Evolutionary conservation across 2,888 invertebrate genomes (phyloP), one percentile per base, ranked within the genome.

Genomic region (Lepidochitona cinerea): DNA sequence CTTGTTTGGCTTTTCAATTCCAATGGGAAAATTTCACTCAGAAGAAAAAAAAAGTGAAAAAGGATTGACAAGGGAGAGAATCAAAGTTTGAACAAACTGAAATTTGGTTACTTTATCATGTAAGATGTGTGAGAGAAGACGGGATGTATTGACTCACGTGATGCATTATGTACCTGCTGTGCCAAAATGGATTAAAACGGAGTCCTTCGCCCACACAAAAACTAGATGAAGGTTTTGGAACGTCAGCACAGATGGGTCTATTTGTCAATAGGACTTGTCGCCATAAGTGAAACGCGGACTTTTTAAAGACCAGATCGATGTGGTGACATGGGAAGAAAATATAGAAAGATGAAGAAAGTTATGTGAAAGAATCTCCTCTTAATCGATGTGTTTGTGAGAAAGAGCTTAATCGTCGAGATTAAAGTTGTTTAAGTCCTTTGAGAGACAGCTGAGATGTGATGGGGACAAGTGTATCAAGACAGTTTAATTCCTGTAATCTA

Each of bases 41-140:
- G 26, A 59, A 59, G 32, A 59, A 59, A 59, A 23, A 4, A 14
- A 23, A 26, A 29, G 59, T 29, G 2, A 32, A 59, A 18, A 29
- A 23, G 32, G 59, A 14, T 59, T 9, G 29, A 59, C 12, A 26
- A 4, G 23, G 49, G 23, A 2, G 49, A 23, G 49, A 59, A 59
- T 12, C 18, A 41, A 41, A 18, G 59, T 59, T 59, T 59, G 32
- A 59, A 32, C 59, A 59, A 59, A 59, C 59, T 29, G 26, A 59
- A 59, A 59, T 59, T 59, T 59, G 23, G 59, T 59, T 59, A 59
- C 29, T 59, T 59, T 59, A 59, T 59, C 59, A 59, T 59, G 59
- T 59, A 59, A 59, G 29, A 59, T 29, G 59, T 59, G 59, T 29
- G 59, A 59, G 59, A 29, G 23, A 59, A 14, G 32, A 59, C 59